phyloP scores from a whole-genome alignment of 1,140 invertebrate species.

The Planococcus citri region DNA sequence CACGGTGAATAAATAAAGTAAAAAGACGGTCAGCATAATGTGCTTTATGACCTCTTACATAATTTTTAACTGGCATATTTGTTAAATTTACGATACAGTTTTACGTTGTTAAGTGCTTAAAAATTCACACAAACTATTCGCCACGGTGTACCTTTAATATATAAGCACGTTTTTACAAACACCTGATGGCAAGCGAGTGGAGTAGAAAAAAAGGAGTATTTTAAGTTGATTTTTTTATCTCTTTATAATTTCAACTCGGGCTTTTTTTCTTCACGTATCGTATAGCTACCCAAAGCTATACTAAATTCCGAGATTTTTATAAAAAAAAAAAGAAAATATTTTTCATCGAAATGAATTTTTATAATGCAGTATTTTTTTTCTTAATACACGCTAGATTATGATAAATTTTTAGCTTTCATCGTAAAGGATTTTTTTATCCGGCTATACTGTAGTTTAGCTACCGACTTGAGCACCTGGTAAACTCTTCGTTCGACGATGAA shows the following conservation, averaged over 20 bases:
- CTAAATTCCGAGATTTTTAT: not conserved
- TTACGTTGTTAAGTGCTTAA: not conserved
- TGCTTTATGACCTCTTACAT: not conserved
- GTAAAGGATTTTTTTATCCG: not conserved
- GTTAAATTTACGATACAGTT: slow-evolving; percentile 7
- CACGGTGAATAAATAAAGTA: not conserved
- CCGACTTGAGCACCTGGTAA: not conserved
- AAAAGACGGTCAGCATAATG: not conserved
- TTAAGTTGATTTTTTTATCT: not conserved
- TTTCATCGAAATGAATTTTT: not conserved
- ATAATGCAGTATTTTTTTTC: not conserved
- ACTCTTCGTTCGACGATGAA: not conserved
- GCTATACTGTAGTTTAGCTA: not conserved
- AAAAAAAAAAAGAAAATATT: not conserved
- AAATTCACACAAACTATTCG: not conserved
- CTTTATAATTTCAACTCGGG: not conserved
- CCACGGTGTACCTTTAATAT: not conserved
- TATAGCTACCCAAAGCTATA: not conserved
- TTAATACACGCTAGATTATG: not conserved
- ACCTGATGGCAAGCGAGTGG: not conserved
- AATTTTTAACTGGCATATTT: not conserved
- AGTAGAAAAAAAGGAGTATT: not conserved
- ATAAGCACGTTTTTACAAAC: not conserved
- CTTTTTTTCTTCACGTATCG: not conserved
- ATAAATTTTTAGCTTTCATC: not conserved